These are phyloP conservation scores for Cavia aperea DNA, from an alignment of 2,113 vertebrate species.

Conservation along the genomic window DNA sequence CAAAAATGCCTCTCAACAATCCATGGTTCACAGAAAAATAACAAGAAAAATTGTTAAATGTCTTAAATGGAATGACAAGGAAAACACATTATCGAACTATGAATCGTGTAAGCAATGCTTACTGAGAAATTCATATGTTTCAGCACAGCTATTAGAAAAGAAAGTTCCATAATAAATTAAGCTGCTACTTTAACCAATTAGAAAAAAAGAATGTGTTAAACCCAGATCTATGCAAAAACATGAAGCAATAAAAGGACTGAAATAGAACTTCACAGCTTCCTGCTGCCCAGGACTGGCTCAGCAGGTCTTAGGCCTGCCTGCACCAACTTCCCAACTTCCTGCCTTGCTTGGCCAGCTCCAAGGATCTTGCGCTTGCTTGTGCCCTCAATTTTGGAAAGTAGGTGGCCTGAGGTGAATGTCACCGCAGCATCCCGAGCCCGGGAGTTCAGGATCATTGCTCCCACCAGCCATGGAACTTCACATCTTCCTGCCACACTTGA, in stretches of 20 bases:
- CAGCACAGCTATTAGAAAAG: background rate
- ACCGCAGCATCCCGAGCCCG: no score
- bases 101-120: background rate
- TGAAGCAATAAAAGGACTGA: background rate
- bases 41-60: background rate
- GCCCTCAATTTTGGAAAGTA: no score
- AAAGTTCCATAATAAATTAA: constrained; percentile 15
- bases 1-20: constrained; percentile 2
- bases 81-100: background rate
- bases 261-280: no score
- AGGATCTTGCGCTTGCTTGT: no score
- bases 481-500: no score
- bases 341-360: no score
- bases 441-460: no score
- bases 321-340: no score
- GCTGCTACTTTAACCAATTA: background rate
- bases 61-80: background rate
- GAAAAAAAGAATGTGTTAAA: background rate
- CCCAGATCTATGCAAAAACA: background rate
- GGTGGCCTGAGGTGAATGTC: no score
- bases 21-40: background rate
- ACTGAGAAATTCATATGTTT: background rate
- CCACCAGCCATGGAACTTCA: no score
- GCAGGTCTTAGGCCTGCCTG: no score
- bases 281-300: no score